phyloP scores from a whole-genome alignment of 2,888 invertebrate species.

The Ichneumon xanthorius region DNA sequence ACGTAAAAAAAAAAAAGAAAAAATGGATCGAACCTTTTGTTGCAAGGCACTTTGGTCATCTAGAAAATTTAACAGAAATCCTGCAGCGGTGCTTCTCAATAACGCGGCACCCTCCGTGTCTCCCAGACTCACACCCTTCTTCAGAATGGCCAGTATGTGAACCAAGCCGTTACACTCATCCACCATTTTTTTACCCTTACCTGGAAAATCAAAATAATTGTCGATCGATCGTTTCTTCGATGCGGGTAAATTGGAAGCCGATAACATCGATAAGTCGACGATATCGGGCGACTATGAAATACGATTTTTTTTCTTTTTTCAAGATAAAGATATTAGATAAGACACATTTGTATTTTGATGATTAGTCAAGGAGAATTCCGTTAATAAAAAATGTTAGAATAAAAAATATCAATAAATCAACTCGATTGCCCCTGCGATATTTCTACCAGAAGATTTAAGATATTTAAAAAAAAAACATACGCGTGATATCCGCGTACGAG shows the following conservation, averaged over 20 bases:
- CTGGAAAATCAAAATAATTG: constrained; percentile 71
- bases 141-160: constrained; percentile 77
- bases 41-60: constrained; percentile 90
- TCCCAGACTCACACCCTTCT: constrained; percentile 73
- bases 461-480: too few species aligned
- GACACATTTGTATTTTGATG: too few species aligned
- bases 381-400: neutral
- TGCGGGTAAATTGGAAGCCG: too few species aligned
- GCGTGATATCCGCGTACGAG: too few species aligned
- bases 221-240: neutral
- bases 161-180: constrained; percentile 86
- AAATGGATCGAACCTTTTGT: constrained; percentile 83
- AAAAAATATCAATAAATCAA: neutral
- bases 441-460: too few species aligned
- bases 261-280: too few species aligned
- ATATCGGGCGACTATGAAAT: too few species aligned
- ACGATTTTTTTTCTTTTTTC: too few species aligned
- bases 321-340: too few species aligned
- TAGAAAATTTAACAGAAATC: constrained; percentile 92
- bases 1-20: too few species aligned
- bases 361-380: too few species aligned
- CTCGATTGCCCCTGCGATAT: too few species aligned
- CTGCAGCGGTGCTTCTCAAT: constrained; percentile 89
- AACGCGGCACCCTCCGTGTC: constrained; percentile 78
- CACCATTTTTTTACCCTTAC: constrained; percentile 79